A percentile compares a stretch with the other conserved stretches of the same genome.
Conservation (phyloP, 2,797 vertebrate genomes). For the Muscicapa striata region DNA sequence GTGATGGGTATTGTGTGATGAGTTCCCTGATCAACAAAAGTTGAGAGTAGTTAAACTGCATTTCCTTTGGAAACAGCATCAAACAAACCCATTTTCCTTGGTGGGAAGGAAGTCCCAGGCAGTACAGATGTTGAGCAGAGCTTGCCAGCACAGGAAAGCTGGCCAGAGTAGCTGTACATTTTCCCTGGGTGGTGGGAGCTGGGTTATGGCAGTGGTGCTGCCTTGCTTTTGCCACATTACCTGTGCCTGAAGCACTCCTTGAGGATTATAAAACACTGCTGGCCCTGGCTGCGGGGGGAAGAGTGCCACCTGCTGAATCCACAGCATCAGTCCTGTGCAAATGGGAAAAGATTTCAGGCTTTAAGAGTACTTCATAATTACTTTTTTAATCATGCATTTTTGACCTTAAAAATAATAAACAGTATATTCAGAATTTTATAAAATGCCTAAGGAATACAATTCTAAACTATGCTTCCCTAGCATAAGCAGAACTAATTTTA, state of each 20-base stretch:
- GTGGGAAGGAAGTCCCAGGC: background rate
- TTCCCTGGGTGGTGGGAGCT: background rate
- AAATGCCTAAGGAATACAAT: background rate
- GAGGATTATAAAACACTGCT: background rate
- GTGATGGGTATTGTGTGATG: background rate
- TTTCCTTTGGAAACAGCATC: background rate
- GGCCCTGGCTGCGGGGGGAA: background rate
- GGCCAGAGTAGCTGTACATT: background rate
- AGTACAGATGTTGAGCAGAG: background rate
- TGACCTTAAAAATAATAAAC: background rate
- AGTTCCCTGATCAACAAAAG: background rate
- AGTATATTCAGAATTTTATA: background rate
- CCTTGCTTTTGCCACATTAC: background rate
- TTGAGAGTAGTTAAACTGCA: background rate
- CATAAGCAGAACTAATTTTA: background rate
- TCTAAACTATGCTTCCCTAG: background rate
- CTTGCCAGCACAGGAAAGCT: background rate
- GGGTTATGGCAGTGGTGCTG: background rate
- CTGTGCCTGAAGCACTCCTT: background rate
- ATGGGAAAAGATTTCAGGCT: background rate
- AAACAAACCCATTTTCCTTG: background rate
- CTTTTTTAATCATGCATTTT: background rate
- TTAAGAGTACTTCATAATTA: background rate
- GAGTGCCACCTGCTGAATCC: constrained; percentile 62
- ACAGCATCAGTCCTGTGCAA: background rate